Conservation (phyloP, 1,140 invertebrate genomes). For the Hormaphis cornu region DNA sequence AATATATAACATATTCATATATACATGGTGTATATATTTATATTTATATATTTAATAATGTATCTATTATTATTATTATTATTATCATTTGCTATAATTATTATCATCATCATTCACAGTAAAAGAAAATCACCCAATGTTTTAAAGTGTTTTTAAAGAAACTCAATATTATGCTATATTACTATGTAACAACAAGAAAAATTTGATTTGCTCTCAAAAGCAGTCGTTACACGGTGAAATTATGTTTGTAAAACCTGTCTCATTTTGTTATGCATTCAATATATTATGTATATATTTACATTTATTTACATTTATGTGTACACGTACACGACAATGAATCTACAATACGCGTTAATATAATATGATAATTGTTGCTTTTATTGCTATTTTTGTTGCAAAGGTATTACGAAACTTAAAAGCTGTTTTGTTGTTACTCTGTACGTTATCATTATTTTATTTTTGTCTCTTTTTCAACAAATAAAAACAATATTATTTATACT, state of each 20-base stretch:
- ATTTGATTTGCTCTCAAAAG: not conserved
- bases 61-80: not conserved
- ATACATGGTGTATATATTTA: not conserved
- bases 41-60: not conserved
- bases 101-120: not conserved
- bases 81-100: slow-evolving; percentile 2
- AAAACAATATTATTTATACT: slow-evolving; percentile 24
- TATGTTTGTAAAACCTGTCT: not conserved
- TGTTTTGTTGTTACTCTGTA: slow-evolving; percentile 27
- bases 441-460: slow-evolving; percentile 25
- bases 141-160: not conserved
- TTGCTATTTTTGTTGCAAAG: slow-evolving; percentile 33
- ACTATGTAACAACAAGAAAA: not conserved
- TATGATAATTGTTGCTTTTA: slow-evolving; percentile 32
- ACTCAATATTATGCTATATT: not conserved
- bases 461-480: slow-evolving; percentile 18
- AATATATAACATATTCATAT: not conserved
- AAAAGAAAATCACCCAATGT: slow-evolving; percentile 1
- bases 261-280: not conserved
- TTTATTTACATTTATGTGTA: not conserved
- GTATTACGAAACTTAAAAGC: slow-evolving; percentile 19
- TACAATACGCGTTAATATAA: no score
- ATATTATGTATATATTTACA: not conserved
- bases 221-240: not conserved
- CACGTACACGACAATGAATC: no score